phyloP scores from a whole-genome alignment of 2,113 vertebrate genomes.

The Hydrolagus affinis region DNA sequence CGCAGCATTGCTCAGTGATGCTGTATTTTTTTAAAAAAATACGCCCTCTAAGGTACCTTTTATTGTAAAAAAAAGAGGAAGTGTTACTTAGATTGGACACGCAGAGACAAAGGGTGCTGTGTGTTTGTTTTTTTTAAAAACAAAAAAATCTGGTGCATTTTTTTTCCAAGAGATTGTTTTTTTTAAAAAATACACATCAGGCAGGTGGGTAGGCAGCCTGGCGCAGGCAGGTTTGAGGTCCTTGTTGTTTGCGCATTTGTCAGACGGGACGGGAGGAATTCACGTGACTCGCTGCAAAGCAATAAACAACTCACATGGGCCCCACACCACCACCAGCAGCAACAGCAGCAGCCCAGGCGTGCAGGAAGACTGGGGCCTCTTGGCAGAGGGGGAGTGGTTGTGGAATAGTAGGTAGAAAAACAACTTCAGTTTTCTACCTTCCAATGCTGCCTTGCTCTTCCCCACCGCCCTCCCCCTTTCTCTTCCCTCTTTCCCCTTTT shows the following conservation, averaged over 20 bases:
- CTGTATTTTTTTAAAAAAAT: no score
- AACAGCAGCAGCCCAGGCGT: background rate
- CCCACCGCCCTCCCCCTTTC: no score
- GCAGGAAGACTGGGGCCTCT: background rate
- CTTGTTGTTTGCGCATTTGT: constrained; percentile 26
- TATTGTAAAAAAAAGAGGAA: background rate
- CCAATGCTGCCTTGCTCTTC: no score
- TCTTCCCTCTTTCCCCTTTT: no score
- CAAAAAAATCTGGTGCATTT: no score
- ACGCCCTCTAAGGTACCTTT: background rate
- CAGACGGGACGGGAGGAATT: background rate
- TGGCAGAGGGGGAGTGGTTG: background rate
- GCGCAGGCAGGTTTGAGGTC: background rate
- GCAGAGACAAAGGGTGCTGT: background rate
- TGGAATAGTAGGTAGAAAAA: background rate
- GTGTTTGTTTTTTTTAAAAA: background rate
- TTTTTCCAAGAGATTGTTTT: no score
- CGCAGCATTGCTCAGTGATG: no score
- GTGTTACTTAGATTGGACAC: background rate
- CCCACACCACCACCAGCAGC: background rate
- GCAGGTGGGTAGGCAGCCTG: background rate
- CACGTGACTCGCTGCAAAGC: constrained; percentile 9
- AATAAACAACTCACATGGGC: constrained; percentile 18
- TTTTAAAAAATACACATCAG: background rate
- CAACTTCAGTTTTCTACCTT: background rate